Percentiles rank a stretch among this genome's conserved stretches.
Conservation (phyloP, 2,888 invertebrate species). For the Drosophila incognita region DNA sequence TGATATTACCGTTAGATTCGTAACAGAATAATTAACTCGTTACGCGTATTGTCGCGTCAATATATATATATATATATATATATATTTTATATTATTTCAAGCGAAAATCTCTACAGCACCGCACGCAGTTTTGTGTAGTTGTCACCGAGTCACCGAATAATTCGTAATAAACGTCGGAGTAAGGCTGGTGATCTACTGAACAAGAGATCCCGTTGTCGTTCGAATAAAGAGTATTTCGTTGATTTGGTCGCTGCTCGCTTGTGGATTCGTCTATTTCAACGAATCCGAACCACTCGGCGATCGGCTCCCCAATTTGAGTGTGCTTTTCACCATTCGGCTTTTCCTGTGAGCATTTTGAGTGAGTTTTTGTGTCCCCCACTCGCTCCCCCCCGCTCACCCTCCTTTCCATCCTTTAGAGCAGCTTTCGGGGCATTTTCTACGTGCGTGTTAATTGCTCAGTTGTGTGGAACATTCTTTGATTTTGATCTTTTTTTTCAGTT, state of each 20-base stretch:
- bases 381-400: no score
- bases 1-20: conserved; percentile 41
- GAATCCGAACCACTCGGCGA: conserved; percentile 34
- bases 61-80: conserved; percentile 8
- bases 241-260: conserved; percentile 77
- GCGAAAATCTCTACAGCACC: conserved; percentile 78
- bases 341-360: conserved; percentile 44
- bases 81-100: conserved; percentile 40
- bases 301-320: conserved; percentile 34
- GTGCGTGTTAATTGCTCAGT: conserved; percentile 82
- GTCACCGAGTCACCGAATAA: conserved; percentile 85
- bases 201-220: conserved; percentile 86
- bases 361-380: conserved; percentile 46
- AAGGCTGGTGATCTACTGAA: conserved; percentile 86
- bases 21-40: conserved; percentile 42
- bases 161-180: conserved; percentile 86
- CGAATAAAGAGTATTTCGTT: conserved; percentile 85
- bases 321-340: conserved; percentile 35
- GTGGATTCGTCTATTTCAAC: conserved; percentile 79
- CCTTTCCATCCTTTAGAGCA: neutral
- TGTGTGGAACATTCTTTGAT: conserved; percentile 78
- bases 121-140: conserved; percentile 84
- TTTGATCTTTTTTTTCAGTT: conserved; percentile 22
- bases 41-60: conserved; percentile 60
- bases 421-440: conserved; percentile 46